These are phyloP conservation scores for Chrysogorgia sp. DNA, from an alignment of 92 coral and sea anemone species.

Conservation along the genomic window DNA sequence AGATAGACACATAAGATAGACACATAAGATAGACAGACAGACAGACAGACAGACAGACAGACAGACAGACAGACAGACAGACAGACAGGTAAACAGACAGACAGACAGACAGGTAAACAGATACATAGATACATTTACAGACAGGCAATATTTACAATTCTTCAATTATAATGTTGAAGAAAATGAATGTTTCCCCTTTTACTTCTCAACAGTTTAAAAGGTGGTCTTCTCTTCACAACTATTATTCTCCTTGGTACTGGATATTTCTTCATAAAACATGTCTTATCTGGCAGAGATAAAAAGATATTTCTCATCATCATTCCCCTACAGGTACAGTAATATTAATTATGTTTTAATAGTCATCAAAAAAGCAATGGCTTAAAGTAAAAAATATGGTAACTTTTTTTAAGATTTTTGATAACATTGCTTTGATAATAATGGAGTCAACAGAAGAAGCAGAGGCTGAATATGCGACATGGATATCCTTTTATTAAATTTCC, in stretches of 20 bases:
- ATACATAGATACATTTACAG: not conserved
- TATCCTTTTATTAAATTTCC: slow-evolving; percentile 70
- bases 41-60: not conserved
- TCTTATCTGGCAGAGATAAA: slow-evolving; percentile 88
- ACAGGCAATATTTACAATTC: no score
- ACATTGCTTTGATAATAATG: slow-evolving; percentile 98
- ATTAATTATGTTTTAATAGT: not conserved
- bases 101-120: no score
- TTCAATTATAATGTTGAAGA: no score
- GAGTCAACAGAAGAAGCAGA: slow-evolving; percentile 96
- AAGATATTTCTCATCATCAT: slow-evolving; percentile 93
- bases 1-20: no score
- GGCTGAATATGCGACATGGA: slow-evolving; percentile 88
- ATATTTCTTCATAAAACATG: slow-evolving; percentile 96
- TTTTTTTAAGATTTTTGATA: slow-evolving; percentile 78
- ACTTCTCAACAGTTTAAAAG: slow-evolving; percentile 71
- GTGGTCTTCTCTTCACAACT: slow-evolving; percentile 91
- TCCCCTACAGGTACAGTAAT: slow-evolving; percentile 83
- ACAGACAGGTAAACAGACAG: no score
- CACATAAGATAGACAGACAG: no score
- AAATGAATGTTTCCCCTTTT: not conserved
- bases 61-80: not conserved
- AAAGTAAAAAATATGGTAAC: no score
- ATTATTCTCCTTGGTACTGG: slow-evolving; percentile 97
- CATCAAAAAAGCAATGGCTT: not conserved